Percentiles rank a stretch among this genome's conserved stretches.
phyloP scores from a whole-genome alignment of 2,888 invertebrate species.

The Endomychus coccineus region DNA sequence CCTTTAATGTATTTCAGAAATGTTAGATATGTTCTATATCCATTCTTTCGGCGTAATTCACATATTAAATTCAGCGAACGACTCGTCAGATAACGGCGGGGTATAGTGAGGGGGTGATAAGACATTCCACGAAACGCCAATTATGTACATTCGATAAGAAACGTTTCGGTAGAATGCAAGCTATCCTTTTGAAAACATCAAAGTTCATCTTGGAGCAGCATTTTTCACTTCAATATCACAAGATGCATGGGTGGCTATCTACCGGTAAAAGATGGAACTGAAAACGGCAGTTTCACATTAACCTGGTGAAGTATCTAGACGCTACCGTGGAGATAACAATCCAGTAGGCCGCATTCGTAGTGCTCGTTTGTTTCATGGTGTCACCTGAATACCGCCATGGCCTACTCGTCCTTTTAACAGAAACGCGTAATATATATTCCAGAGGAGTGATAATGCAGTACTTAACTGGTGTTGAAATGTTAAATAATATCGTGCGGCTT shows the following conservation, averaged over 20 bases:
- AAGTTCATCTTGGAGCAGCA: slow-evolving; percentile 10
- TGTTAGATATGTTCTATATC: too few species aligned
- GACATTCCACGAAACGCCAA: too few species aligned
- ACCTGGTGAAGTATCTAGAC: slow-evolving; percentile 36
- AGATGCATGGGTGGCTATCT: slow-evolving; percentile 40
- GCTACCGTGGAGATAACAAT: slow-evolving; percentile 43
- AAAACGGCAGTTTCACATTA: slow-evolving; percentile 42
- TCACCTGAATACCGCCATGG: slow-evolving; percentile 23
- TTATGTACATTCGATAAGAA: too few species aligned
- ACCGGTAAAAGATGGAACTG: slow-evolving; percentile 34
- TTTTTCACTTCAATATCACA: slow-evolving; percentile 4
- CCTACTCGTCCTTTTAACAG: slow-evolving; percentile 36
- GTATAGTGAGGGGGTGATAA: too few species aligned
- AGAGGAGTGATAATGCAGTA: slow-evolving; percentile 40
- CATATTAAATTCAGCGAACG: too few species aligned
- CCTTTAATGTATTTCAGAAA: too few species aligned
- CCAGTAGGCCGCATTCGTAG: slow-evolving; percentile 27
- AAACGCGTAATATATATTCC: slow-evolving; percentile 33
- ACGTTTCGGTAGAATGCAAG: too few species aligned
- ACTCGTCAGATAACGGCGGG: too few species aligned
- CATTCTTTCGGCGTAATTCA: too few species aligned
- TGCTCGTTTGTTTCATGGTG: slow-evolving; percentile 9
- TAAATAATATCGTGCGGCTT: slow-evolving; percentile 38
- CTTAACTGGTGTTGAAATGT: slow-evolving; percentile 43
- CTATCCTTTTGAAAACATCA: slow-evolving; percentile 11